Evolutionary conservation across 2,797 vertebrate species (phyloP).

Genomic region (Phataginus tetradactyla): DNA sequence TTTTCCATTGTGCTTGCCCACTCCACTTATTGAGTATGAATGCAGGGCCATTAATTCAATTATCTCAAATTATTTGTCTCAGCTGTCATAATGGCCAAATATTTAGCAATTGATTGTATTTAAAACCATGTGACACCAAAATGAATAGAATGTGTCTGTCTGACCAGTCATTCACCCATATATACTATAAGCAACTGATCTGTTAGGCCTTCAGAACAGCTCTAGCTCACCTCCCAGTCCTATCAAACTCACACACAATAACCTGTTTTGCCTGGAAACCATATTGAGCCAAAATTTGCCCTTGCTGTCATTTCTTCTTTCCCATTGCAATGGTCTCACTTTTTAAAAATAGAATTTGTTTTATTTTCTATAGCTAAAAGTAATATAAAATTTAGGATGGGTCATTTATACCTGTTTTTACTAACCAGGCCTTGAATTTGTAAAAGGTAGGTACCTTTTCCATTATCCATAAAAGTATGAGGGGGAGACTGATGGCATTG

Average conservation of each 20-base stretch:
- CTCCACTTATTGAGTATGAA: not conserved
- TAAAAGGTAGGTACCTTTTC: not conserved
- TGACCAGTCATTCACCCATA: not conserved
- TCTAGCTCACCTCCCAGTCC: not conserved
- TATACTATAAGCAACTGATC: not conserved
- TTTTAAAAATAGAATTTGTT: slow-evolving; percentile 1
- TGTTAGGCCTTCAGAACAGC: not conserved
- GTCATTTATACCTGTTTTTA: slow-evolving; percentile 19
- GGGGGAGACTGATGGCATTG: not conserved
- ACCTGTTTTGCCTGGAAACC: slow-evolving; percentile 26
- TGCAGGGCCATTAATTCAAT: not conserved
- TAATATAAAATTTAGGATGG: slow-evolving; percentile 1
- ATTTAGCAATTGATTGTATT: not conserved
- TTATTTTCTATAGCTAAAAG: slow-evolving; percentile 37
- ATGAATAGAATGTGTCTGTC: slow-evolving; percentile 1
- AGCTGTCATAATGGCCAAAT: slow-evolving; percentile 19
- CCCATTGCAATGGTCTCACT: not conserved
- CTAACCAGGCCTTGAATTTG: slow-evolving; percentile 1
- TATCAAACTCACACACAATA: not conserved
- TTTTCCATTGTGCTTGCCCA: not conserved
- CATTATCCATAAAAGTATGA: not conserved
- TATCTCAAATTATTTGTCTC: slow-evolving; percentile 36
- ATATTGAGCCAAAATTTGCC: slow-evolving; percentile 10
- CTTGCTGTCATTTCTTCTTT: not conserved
- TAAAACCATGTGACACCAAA: not conserved